Conservation (phyloP, 1,140 invertebrate genomes). For the Eubasilissa regina region DNA sequence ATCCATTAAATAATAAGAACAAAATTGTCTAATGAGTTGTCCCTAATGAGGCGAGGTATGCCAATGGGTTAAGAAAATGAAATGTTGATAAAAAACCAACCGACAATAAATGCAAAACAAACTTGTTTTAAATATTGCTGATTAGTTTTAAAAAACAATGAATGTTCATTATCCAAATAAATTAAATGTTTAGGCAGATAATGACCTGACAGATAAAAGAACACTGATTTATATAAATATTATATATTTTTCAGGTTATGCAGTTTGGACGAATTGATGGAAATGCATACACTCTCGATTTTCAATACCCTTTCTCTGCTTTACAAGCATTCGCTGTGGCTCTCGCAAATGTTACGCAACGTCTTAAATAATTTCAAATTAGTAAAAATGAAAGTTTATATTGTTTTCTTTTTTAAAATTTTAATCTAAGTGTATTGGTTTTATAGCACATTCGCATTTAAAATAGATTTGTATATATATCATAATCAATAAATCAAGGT, state of each 20-base stretch:
- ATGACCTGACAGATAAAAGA: no score
- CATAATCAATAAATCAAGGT: slow-evolving; percentile 20
- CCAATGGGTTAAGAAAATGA: no score
- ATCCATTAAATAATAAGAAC: no score
- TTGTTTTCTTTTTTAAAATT: slow-evolving; percentile 14
- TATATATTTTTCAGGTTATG: slow-evolving; percentile 86
- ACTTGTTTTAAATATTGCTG: no score
- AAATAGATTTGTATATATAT: slow-evolving; percentile 33
- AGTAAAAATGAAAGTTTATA: background rate
- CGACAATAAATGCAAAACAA: no score
- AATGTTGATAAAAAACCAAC: no score
- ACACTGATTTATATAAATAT: background rate
- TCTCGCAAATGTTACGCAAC: slow-evolving; percentile 97
- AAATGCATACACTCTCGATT: slow-evolving; percentile 98
- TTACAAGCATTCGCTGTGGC: slow-evolving; percentile 98
- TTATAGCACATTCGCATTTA: background rate
- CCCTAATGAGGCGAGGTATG: no score
- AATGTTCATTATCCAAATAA: no score
- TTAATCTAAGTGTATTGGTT: background rate
- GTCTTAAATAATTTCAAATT: slow-evolving; percentile 84
- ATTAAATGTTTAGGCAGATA: no score
- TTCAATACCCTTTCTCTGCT: slow-evolving; percentile 98
- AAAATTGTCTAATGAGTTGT: no score
- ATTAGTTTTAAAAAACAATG: no score
- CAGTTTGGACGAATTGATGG: slow-evolving; percentile 99